Percentiles rank a stretch among this genome's conserved stretches.
Evolutionary conservation across 1,140 invertebrate genomes (phyloP).

Genomic region (Pachypeltis micranthus): DNA sequence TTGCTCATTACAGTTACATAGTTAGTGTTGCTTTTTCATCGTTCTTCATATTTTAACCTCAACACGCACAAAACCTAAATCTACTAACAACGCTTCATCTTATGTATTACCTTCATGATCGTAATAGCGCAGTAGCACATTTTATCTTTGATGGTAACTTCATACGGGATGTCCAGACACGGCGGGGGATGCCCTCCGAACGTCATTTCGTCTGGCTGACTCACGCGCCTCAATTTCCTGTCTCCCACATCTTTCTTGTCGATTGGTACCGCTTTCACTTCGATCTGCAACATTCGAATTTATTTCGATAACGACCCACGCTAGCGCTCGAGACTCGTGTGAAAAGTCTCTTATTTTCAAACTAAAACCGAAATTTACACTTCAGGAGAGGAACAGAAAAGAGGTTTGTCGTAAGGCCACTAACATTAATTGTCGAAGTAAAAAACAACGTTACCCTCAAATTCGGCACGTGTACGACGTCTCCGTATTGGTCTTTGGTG

Average conservation of each 20-base stretch:
- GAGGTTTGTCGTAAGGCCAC: no score
- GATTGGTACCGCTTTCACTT: constrained; percentile 59
- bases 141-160: constrained; percentile 77
- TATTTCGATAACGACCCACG: no score
- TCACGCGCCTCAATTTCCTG: constrained; percentile 44
- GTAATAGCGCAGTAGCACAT: constrained; percentile 90
- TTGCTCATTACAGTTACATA: no score
- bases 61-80: no score
- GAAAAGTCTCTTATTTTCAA: no score
- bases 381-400: no score
- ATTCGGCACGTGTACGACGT: constrained; percentile 69
- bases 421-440: no score
- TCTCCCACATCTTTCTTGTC: constrained; percentile 49
- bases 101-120: constrained; percentile 74
- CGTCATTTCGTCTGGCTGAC: constrained; percentile 52
- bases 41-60: no score
- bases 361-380: no score
- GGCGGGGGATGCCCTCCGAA: constrained; percentile 60
- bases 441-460: constrained; percentile 79
- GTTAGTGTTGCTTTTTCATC: no score
- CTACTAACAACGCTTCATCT: no score
- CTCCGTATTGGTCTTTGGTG: constrained; percentile 85
- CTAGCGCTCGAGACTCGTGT: no score
- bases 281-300: constrained; percentile 39
- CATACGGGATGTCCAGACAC: constrained; percentile 65